phyloP scores from a whole-genome alignment of 2,797 vertebrate species.

The Diceros bicornis region DNA sequence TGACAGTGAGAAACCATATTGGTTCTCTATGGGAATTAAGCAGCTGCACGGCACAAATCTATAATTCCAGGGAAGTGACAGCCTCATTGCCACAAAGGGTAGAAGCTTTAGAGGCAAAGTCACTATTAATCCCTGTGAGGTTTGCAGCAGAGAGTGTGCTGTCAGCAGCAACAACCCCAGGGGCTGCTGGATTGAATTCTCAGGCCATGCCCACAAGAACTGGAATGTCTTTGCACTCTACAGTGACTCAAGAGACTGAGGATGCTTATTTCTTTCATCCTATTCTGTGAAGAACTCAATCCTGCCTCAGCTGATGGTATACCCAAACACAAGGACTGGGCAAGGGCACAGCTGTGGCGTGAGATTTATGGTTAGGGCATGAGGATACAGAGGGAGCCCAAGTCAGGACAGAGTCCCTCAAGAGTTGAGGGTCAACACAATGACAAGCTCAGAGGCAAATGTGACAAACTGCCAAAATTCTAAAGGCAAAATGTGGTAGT shows the following conservation, averaged over 20 bases:
- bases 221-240: background rate
- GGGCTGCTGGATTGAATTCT: constrained; percentile 46
- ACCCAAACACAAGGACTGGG: background rate
- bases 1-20: constrained; percentile 58
- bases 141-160: constrained; percentile 46
- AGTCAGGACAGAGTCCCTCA: background rate
- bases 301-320: background rate
- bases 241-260: background rate
- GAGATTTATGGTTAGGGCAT: background rate
- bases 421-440: background rate
- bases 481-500: constrained; percentile 11
- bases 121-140: constrained; percentile 62
- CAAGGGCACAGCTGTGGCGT: constrained; percentile 10
- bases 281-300: constrained; percentile 38
- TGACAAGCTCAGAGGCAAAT: constrained; percentile 17
- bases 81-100: constrained; percentile 51
- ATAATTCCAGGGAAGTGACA: constrained; percentile 73
- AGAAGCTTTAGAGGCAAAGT: constrained; percentile 61
- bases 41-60: constrained; percentile 69
- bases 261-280: constrained; percentile 12
- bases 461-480: background rate
- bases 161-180: background rate
- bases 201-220: background rate
- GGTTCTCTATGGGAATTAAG: constrained; percentile 72
- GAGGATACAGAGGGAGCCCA: background rate